phyloP scores from a whole-genome alignment of 1,140 invertebrate species.

The Planococcus citri region DNA sequence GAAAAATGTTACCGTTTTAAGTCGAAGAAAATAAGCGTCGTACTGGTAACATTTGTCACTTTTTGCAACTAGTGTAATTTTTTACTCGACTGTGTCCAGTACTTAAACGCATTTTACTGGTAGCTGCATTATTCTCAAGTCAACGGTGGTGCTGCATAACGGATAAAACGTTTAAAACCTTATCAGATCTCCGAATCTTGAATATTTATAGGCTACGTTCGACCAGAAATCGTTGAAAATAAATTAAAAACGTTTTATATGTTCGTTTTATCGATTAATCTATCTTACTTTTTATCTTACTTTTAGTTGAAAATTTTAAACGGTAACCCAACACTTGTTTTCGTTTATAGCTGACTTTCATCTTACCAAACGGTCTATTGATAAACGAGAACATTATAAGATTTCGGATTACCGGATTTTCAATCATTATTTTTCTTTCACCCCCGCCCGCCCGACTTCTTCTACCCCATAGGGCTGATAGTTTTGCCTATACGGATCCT shows the following conservation, averaged over 20 bases:
- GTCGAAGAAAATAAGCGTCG: not conserved
- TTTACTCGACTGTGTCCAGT: not conserved
- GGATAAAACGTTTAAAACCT: slow-evolving; percentile 16
- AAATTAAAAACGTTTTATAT: slow-evolving; percentile 19
- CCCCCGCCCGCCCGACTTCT: no score
- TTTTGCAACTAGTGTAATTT: not conserved
- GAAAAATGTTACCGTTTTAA: not conserved
- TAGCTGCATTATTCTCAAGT: not conserved
- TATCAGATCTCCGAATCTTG: slow-evolving; percentile 14
- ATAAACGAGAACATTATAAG: slow-evolving; percentile 7
- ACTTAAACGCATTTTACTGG: not conserved
- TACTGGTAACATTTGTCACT: not conserved
- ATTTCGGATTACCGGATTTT: slow-evolving; percentile 6
- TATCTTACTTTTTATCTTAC: slow-evolving; percentile 15
- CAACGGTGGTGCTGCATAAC: not conserved
- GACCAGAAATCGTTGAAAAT: slow-evolving; percentile 17
- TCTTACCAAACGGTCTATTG: not conserved
- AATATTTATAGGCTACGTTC: slow-evolving; percentile 14
- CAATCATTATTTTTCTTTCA: not conserved
- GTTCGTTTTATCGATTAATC: slow-evolving; percentile 16
- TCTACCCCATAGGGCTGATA: no score
- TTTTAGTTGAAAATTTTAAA: slow-evolving; percentile 3
- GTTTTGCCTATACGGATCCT: not conserved
- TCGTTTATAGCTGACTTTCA: not conserved
- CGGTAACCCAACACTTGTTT: slow-evolving; percentile 1